phyloP scores from a whole-genome alignment of 2,113 vertebrate genomes.

The Phylloscopus trochilus region DNA sequence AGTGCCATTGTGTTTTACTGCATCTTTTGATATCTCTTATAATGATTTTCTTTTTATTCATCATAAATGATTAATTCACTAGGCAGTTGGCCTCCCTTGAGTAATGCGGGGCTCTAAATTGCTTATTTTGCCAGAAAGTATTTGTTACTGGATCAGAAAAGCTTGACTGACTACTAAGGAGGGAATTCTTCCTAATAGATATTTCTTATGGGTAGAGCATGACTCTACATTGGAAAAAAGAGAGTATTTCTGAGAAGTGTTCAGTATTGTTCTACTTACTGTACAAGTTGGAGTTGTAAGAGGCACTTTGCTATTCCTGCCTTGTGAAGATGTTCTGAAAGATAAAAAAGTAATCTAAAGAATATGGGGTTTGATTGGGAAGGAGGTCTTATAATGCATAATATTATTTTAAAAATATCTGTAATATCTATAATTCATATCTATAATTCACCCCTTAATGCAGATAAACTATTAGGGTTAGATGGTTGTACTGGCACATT shows the following conservation, averaged over 20 bases:
- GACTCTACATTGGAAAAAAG: not conserved
- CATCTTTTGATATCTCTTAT: not conserved
- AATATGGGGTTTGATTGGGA: not conserved
- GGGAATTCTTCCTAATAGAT: not conserved
- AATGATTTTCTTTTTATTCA: constrained; percentile 1
- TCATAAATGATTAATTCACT: constrained; percentile 5
- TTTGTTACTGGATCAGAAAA: constrained; percentile 8
- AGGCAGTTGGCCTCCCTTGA: not conserved
- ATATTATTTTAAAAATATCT: not conserved
- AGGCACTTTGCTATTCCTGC: not conserved
- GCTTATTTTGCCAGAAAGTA: not conserved
- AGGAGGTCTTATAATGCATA: not conserved
- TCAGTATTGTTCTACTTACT: not conserved
- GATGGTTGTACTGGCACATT: not conserved
- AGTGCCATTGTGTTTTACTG: not conserved
- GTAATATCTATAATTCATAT: too few species aligned
- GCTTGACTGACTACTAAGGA: not conserved
- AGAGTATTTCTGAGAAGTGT: not conserved
- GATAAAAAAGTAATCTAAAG: not conserved
- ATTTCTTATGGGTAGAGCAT: not conserved
- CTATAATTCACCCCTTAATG: not conserved
- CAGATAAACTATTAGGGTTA: not conserved
- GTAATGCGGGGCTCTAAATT: not conserved
- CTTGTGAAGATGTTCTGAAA: not conserved
- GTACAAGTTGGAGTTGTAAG: not conserved